A percentile compares a stretch with the other conserved stretches of the same genome.
Conservation (phyloP, 2,888 invertebrate genomes). For the Zygogramma bicolorata region DNA sequence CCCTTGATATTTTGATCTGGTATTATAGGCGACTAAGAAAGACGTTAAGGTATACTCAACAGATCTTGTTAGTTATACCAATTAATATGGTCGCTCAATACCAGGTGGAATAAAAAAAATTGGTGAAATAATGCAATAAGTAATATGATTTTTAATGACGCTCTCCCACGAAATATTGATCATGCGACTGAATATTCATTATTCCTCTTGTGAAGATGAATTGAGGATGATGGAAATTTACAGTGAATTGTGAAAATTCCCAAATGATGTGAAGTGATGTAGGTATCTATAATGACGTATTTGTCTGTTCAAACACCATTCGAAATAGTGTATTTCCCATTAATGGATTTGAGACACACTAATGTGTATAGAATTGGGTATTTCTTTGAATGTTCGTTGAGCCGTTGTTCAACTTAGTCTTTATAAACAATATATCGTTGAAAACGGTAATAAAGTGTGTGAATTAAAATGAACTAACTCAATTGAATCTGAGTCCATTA, state of each 20-base stretch:
- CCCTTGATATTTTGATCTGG: constrained; percentile 52
- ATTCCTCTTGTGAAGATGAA: too few species aligned
- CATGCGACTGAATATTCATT: too few species aligned
- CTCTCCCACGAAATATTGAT: neutral
- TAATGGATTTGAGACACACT: too few species aligned
- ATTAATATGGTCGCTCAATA: neutral
- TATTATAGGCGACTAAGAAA: constrained; percentile 45
- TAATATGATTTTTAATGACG: neutral
- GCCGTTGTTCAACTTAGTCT: constrained; percentile 33
- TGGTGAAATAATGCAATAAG: too few species aligned
- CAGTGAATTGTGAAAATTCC: too few species aligned
- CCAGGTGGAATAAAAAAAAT: neutral
- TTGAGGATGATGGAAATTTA: too few species aligned
- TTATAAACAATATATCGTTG: constrained; percentile 55
- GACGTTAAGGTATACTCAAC: constrained; percentile 41
- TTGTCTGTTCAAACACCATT: too few species aligned
- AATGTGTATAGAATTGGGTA: too few species aligned
- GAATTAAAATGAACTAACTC: constrained; percentile 48
- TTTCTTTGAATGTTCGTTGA: too few species aligned
- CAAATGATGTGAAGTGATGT: too few species aligned
- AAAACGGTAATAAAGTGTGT: constrained; percentile 51
- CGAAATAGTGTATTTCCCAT: too few species aligned
- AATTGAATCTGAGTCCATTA: constrained; percentile 44
- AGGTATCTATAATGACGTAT: too few species aligned
- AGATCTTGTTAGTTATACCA: constrained; percentile 24